Evolutionary conservation across 2,888 invertebrate genomes (phyloP).

Genomic region (Drosophila flavopinicola): DNA sequence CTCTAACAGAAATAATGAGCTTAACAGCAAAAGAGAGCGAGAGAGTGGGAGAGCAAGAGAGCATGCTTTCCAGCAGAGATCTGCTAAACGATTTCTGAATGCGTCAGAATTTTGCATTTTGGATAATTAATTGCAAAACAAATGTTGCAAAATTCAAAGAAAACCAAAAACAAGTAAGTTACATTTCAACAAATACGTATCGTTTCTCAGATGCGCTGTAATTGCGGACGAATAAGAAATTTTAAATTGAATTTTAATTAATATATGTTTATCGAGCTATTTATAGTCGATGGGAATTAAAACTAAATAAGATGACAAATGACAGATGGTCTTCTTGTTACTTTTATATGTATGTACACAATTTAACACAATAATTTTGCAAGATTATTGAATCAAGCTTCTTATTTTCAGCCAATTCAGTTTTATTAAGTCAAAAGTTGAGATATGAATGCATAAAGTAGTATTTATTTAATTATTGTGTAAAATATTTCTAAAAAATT

Average conservation of each 20-base stretch:
- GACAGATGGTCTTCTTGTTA: no score
- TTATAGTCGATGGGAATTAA: conserved; percentile 2
- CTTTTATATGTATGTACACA: not conserved
- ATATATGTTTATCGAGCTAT: conserved; percentile 4
- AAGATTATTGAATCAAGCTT: no score
- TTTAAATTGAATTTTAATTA: conserved; percentile 13
- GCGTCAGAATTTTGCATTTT: conserved; percentile 56
- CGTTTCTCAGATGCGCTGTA: conserved; percentile 4
- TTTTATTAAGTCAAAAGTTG: no score
- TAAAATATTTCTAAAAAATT: no score
- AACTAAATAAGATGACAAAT: not conserved
- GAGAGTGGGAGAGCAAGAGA: not conserved
- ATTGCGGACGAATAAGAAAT: not conserved
- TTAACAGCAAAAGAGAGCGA: conserved; percentile 24
- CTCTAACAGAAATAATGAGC: conserved; percentile 16
- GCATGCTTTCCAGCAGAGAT: no score
- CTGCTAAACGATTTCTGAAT: conserved; percentile 33
- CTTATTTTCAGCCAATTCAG: no score
- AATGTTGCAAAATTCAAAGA: conserved; percentile 40
- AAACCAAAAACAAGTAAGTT: conserved; percentile 7
- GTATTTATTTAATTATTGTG: no score
- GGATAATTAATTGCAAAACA: conserved; percentile 63
- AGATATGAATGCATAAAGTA: no score
- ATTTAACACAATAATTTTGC: no score
- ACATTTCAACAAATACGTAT: not conserved